Evolutionary conservation across 2,797 vertebrate genomes (phyloP), one percentile per base, ranked within the genome.

Genomic region (Kryptolebias ocellatus): DNA sequence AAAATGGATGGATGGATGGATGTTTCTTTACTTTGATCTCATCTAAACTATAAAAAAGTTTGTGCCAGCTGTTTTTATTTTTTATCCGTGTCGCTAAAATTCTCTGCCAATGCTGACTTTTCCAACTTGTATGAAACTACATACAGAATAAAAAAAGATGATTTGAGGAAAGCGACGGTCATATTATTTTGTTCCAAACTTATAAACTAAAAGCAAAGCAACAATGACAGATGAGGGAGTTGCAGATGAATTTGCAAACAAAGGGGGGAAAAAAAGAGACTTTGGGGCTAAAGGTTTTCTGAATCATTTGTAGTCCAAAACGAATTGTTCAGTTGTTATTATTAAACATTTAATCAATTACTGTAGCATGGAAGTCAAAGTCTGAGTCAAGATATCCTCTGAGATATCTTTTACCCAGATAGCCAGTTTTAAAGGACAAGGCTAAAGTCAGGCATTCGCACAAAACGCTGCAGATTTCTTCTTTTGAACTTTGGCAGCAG

Each of bases 401-500:
- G 8, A 49, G 5, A 34, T 49, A 11, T 14, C 5, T 15, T 10
- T 60, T 27, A 46, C 53, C 57, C 28, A 53, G 39, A 53, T 37
- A 34, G 14, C n/a, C 27, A 39, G 16, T 27, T 10, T 5, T 42
- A 57, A 60, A 2, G 24, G 49, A 46, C 11, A 59, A 50, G 51
- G 18, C 8, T 4, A 46, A 68, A 57, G 37, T 63, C 42, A 7
- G 11, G 39, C 39, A 11, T 42, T 42, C 11, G 17, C 50, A 61
- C 45, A 70, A 64, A 67, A 53, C 17, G n/a, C 17, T 28, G 10
- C 17, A 60, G 15, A 54, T 64, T 34, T 47, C 47, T 0, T 31
- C 51, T 20, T 53, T 46, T 28, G 44, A 47, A 60, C 56, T 47
- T 12, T 50, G 39, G 52, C 67, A 50, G 39, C 15, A 60, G 28